Evolutionary conservation across 2,113 vertebrate species (phyloP).

Genomic region (Poeciliopsis retropinna): DNA sequence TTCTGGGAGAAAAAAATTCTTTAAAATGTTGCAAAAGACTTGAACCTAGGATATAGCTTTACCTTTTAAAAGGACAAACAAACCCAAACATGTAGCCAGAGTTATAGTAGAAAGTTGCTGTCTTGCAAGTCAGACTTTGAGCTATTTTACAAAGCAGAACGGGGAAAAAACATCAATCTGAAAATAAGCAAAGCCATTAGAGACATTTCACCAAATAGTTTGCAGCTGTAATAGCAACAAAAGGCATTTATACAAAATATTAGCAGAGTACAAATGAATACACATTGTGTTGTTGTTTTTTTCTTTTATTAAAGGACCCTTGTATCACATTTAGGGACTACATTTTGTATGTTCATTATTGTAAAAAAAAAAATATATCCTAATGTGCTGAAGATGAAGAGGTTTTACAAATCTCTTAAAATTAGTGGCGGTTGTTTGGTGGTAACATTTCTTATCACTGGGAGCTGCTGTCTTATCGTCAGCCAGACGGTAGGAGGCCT

Average conservation of each 20-base stretch:
- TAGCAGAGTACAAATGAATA: neutral
- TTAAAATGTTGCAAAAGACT: neutral
- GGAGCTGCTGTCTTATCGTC: constrained; percentile 63
- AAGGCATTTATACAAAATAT: neutral
- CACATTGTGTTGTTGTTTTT: neutral
- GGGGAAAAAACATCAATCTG: neutral
- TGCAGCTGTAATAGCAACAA: neutral
- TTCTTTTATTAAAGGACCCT: no score
- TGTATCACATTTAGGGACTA: neutral
- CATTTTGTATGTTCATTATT: neutral
- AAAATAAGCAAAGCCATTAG: neutral
- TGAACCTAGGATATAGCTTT: neutral
- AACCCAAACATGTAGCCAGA: neutral
- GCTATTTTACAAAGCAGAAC: neutral
- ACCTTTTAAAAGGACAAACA: neutral
- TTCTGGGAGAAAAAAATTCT: no score
- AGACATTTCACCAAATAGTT: neutral
- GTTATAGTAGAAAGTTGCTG: neutral
- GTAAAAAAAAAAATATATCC: neutral
- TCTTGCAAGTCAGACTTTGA: neutral
- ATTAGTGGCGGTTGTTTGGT: neutral
- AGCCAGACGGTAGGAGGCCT: constrained; percentile 29
- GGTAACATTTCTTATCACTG: constrained; percentile 23
- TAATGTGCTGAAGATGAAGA: no score
- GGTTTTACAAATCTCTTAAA: neutral